Conservation (phyloP, 2,888 invertebrate species). For the Ennomos erosarius region DNA sequence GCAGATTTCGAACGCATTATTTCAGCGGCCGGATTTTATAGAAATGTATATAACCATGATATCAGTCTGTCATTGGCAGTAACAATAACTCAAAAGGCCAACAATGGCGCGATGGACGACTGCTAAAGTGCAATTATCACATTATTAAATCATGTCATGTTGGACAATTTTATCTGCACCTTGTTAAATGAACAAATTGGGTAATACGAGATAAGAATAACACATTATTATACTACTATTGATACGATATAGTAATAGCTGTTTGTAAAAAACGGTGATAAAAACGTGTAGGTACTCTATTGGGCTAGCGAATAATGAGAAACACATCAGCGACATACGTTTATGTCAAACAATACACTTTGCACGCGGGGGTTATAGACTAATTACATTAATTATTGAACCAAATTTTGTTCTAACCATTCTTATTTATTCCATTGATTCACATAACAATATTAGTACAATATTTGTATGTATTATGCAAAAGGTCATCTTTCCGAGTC, state of each 20-base stretch:
- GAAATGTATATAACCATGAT: background rate
- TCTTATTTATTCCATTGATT: no score
- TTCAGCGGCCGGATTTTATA: no score
- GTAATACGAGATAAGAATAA: slow-evolving; percentile 9
- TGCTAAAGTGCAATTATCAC: slow-evolving; percentile 9
- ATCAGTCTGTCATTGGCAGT: background rate
- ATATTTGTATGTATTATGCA: no score
- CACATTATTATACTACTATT: slow-evolving; percentile 12
- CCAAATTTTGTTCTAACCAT: no score
- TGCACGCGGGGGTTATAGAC: no score
- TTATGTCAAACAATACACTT: no score
- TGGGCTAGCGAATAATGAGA: background rate
- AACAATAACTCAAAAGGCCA: slow-evolving; percentile 3
- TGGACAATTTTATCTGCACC: slow-evolving; percentile 9
- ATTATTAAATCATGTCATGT: slow-evolving; percentile 7
- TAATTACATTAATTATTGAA: no score
- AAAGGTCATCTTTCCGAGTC: slow-evolving; percentile 6
- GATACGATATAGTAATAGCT: slow-evolving; percentile 13
- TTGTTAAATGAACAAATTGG: slow-evolving; percentile 9
- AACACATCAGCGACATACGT: no score
- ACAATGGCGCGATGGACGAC: slow-evolving; percentile 1
- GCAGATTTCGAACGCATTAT: no score
- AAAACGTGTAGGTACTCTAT: slow-evolving; percentile 2
- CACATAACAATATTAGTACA: no score
- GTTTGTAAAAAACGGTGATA: background rate